phyloP scores from a whole-genome alignment of 2,888 invertebrate species.

The Pseudolycoriella hygida region DNA sequence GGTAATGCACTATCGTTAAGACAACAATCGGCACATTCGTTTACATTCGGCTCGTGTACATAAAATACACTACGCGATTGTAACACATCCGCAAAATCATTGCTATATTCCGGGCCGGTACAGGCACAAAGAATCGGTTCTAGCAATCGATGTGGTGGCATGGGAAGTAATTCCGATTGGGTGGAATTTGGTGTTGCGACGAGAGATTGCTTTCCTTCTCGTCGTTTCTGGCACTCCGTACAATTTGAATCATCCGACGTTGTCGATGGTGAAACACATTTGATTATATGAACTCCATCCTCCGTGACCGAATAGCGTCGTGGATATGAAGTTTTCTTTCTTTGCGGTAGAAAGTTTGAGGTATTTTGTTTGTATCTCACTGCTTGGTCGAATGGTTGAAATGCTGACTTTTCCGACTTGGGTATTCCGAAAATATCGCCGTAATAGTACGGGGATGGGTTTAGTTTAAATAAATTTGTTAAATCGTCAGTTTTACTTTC shows the following conservation, averaged over 20 bases:
- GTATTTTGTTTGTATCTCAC: background rate
- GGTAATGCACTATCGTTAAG: slow-evolving; percentile 12
- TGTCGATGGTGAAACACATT: slow-evolving; percentile 28
- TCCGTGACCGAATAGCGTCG: slow-evolving; percentile 53
- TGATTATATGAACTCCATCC: slow-evolving; percentile 36
- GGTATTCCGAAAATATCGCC: slow-evolving; percentile 44
- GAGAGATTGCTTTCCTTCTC: slow-evolving; percentile 13
- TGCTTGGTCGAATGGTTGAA: background rate
- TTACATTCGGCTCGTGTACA: slow-evolving; percentile 46
- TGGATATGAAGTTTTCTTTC: slow-evolving; percentile 1
- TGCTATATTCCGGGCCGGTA: slow-evolving; percentile 35
- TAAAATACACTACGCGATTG: slow-evolving; percentile 48
- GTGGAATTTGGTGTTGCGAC: slow-evolving; percentile 11
- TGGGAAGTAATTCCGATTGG: slow-evolving; percentile 22
- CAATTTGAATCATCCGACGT: slow-evolving; percentile 30
- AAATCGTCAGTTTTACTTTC: slow-evolving; percentile 40
- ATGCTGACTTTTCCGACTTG: background rate
- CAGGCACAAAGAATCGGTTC: slow-evolving; percentile 54
- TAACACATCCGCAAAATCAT: slow-evolving; percentile 44
- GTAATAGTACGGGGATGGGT: slow-evolving; percentile 72
- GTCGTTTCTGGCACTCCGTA: slow-evolving; percentile 28
- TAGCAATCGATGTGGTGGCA: slow-evolving; percentile 52
- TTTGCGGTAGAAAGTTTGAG: background rate
- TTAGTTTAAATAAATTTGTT: slow-evolving; percentile 23
- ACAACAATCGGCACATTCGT: slow-evolving; percentile 32